These are phyloP conservation scores for Andrena marginata DNA, from an alignment of 2,888 invertebrate genomes.

Conservation along the genomic window DNA sequence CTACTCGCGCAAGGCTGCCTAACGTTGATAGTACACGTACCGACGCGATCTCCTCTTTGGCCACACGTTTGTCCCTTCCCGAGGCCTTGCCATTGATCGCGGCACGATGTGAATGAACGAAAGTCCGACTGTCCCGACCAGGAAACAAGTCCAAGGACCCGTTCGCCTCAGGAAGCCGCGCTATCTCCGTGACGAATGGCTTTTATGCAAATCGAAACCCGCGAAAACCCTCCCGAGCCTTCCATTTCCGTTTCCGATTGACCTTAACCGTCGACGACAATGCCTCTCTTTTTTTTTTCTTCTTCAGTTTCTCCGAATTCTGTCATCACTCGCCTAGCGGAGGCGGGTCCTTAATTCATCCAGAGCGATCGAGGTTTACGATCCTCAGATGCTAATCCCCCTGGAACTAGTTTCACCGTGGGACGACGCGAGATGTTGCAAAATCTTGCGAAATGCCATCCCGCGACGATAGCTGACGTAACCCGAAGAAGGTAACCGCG, in stretches of 20 bases:
- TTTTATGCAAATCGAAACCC: constrained; percentile 59
- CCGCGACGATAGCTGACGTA: background rate
- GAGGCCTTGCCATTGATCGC: constrained; percentile 64
- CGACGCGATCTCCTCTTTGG: constrained; percentile 13
- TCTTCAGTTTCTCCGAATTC: background rate
- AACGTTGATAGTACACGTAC: background rate
- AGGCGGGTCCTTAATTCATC: background rate
- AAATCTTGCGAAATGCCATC: background rate
- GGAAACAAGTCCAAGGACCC: constrained; percentile 66
- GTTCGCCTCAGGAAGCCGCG: constrained; percentile 49
- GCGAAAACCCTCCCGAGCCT: constrained; percentile 28
- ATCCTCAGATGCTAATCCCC: background rate
- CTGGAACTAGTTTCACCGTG: constrained; percentile 2
- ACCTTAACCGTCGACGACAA: constrained; percentile 38
- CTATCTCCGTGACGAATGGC: constrained; percentile 57
- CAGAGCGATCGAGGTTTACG: background rate
- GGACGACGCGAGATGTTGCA: background rate
- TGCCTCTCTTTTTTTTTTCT: background rate
- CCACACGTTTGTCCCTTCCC: background rate
- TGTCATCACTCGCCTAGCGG: background rate
- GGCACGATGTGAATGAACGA: constrained; percentile 62
- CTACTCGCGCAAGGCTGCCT: no score
- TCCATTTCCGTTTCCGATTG: constrained; percentile 67
- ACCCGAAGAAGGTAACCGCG: background rate
- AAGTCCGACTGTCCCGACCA: constrained; percentile 45